These are phyloP conservation scores for Peromyscus eremicus DNA, from an alignment of 2,797 vertebrate genomes.

Conservation along the genomic window DNA sequence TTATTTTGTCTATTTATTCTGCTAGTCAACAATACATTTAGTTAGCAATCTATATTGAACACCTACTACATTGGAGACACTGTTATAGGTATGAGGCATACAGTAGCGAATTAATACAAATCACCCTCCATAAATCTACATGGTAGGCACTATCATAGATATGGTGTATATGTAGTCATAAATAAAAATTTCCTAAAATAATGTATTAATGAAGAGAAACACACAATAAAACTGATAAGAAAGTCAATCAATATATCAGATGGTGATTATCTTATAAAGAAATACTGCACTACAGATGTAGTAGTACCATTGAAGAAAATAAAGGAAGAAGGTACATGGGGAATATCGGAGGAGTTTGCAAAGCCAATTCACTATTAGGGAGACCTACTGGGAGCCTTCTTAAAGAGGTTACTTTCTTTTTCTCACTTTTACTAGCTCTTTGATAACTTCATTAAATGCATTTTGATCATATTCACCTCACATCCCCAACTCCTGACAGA, in stretches of 20 bases:
- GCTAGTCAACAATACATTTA: not conserved
- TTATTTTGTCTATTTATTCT: constrained; percentile 2
- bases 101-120: not conserved
- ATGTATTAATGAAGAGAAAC: not conserved
- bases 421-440: not conserved
- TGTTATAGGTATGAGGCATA: not conserved
- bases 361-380: not conserved
- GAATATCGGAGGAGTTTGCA: not conserved
- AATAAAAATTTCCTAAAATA: not conserved
- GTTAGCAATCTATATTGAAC: not conserved
- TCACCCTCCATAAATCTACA: not conserved
- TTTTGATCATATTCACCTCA: not conserved
- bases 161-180: not conserved
- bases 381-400: not conserved
- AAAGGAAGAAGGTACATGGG: not conserved
- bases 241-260: not conserved
- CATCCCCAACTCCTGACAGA: not conserved
- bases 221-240: not conserved
- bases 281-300: not conserved
- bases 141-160: not conserved
- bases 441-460: not conserved
- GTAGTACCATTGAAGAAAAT: not conserved
- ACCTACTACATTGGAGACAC: not conserved
- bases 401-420: not conserved
- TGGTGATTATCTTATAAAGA: not conserved